Percentiles rank a stretch among this genome's conserved stretches.
These are phyloP conservation scores for Dromas ardeola DNA, from an alignment of 2,113 vertebrate species.

Conservation along the genomic window DNA sequence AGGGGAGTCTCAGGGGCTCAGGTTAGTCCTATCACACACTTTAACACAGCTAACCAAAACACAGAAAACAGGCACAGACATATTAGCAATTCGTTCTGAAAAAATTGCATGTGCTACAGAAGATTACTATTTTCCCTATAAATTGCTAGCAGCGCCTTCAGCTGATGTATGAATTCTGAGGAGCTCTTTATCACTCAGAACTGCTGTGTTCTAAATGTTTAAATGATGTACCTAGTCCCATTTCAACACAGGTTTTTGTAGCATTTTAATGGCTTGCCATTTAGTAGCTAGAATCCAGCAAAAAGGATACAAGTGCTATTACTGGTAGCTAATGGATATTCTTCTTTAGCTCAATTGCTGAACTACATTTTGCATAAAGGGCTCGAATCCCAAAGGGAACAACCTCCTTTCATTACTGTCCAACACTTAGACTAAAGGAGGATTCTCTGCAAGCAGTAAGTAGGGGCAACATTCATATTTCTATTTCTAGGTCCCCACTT, in stretches of 20 bases:
- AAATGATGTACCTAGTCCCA: background rate
- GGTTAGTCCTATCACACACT: background rate
- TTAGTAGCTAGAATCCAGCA: background rate
- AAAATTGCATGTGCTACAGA: background rate
- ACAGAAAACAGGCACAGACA: background rate
- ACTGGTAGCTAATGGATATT: slow-evolving; percentile 12
- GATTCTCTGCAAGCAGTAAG: background rate
- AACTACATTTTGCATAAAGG: slow-evolving; percentile 6
- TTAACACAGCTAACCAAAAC: background rate
- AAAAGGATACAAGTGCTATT: background rate
- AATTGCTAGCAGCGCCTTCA: background rate
- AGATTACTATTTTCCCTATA: background rate
- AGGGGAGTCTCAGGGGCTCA: background rate
- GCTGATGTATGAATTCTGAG: background rate
- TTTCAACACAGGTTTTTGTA: background rate
- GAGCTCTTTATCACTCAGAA: background rate
- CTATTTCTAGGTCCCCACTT: background rate
- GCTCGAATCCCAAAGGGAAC: background rate
- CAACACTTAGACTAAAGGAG: background rate
- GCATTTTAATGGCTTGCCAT: background rate
- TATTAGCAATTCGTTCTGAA: background rate
- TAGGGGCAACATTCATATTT: background rate
- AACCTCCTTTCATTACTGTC: background rate
- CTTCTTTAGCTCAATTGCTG: background rate
- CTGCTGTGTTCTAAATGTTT: background rate